Evolutionary conservation across 2,888 invertebrate species (phyloP), one percentile per base, ranked within the genome.

Genomic region (Sphaerophoria taeniata): DNA sequence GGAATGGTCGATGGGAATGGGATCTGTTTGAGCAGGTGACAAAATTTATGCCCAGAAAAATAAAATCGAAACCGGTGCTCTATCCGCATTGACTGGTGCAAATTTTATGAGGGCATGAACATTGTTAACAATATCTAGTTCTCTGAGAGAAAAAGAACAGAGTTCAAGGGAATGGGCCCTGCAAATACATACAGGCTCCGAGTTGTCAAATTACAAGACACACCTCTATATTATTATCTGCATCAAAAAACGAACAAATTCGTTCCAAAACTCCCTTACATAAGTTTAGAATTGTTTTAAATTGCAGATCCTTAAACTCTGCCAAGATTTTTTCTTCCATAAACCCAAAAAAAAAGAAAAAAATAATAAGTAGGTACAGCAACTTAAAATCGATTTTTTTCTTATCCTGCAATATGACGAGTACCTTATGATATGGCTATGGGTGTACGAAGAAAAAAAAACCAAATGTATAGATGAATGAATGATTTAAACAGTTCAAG

Each of bases 381-480:
- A 31, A 81, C 58, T 24, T 71, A 65, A 45, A 74, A 81, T 81
- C 81, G 81, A 81, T 81, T 72, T 81, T 81, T 80, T 71, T 58
- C 39, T 12, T 14, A 16, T 53, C 55, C 14, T 56, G 14, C 56
- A 56, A 55, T 33, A n/a, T 0, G 16, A 58, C 36, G 16, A 36
- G 58, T 58, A 58, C 58, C 58, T 58, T 33, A 36, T 36, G 36
- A 24, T 24, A 9, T 58, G 11, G 6, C 12, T 24, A 9, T 58
- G 11, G 6, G 33, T 6, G 0, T 31, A 12, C n/a, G 6, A 6
- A 6, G 31, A 31, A 55, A 55, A 6, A 9, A 7, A 12, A 55
- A n/a, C 1, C 12, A 33, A 55, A 12, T 33, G n/a, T 24, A 24
- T 24, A 24, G 24, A 24, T 24, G n/a, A 55, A 3, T 55, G n/a